A percentile compares a stretch with the other conserved stretches of the same genome.
Evolutionary conservation across 2,888 invertebrate genomes (phyloP).

Genomic region (Isotomurus palustris): DNA sequence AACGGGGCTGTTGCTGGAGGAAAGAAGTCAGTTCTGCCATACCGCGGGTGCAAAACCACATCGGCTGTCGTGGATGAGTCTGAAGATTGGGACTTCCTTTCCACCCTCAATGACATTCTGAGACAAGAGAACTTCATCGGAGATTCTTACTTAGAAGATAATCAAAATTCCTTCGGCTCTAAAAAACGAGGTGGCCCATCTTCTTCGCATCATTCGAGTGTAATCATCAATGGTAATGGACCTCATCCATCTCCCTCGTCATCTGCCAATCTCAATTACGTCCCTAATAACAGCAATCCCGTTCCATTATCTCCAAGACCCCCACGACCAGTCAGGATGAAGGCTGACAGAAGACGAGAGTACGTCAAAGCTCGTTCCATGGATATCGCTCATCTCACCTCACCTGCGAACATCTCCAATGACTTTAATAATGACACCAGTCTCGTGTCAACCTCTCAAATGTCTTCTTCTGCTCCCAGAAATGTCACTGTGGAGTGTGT

Average conservation of each 20-base stretch:
- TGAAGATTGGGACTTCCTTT: constrained; percentile 45
- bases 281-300: too few relatives aligned
- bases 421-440: not conserved
- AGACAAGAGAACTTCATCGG: constrained; percentile 42
- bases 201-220: not conserved
- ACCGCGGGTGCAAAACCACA: constrained; percentile 30
- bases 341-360: constrained; percentile 31
- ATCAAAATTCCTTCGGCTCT: not conserved
- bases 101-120: constrained; percentile 42
- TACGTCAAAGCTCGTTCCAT: constrained; percentile 41
- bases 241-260: too few relatives aligned
- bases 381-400: constrained; percentile 28
- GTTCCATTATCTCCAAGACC: constrained; percentile 38
- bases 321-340: constrained; percentile 37
- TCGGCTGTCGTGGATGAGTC: constrained; percentile 11
- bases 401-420: constrained; percentile 6
- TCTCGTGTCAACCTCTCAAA: too few relatives aligned
- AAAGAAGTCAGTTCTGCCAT: constrained; percentile 16
- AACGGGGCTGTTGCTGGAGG: too few relatives aligned
- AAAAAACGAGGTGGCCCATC: not conserved
- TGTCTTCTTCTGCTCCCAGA: too few relatives aligned
- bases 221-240: too few relatives aligned
- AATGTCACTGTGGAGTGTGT: too few relatives aligned
- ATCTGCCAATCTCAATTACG: too few relatives aligned
- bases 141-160: constrained; percentile 17